phyloP scores from a whole-genome alignment of 2,113 vertebrate species.

The Dipodomys spectabilis region DNA sequence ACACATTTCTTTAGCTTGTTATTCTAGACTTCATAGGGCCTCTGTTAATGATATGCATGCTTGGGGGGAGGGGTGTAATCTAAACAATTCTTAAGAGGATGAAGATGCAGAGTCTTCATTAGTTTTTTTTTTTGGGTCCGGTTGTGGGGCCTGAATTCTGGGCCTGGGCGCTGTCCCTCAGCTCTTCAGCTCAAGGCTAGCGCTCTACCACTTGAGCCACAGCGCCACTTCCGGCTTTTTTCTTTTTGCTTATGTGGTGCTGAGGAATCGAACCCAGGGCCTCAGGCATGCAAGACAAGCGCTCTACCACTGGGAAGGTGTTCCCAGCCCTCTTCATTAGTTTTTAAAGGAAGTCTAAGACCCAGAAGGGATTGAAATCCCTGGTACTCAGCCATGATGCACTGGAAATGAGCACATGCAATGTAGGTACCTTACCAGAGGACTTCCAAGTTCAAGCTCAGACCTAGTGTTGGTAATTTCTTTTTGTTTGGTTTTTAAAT shows the following conservation, averaged over 20 bases:
- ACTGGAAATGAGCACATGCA: not conserved
- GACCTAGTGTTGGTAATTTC: not conserved
- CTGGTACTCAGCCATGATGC: not conserved
- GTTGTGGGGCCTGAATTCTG: no score
- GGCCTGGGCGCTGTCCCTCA: no score
- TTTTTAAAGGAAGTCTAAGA: not conserved
- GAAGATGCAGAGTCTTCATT: not conserved
- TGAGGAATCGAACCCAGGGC: no score
- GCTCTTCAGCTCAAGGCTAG: no score
- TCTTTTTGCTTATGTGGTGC: no score
- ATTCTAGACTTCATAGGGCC: not conserved
- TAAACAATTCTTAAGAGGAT: not conserved
- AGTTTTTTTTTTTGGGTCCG: no score
- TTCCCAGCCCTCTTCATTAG: no score
- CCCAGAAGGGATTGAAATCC: not conserved
- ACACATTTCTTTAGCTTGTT: not conserved
- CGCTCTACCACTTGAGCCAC: no score
- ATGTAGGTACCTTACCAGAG: not conserved
- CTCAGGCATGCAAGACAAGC: no score
- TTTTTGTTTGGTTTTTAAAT: not conserved
- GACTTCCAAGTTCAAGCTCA: not conserved
- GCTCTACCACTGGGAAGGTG: no score
- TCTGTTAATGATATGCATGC: not conserved
- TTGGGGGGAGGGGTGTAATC: no score
- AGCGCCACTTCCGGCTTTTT: no score